Evolutionary conservation across 1,140 invertebrate species (phyloP), one percentile per base, ranked within the genome.

Genomic region (Sycophila sp.): DNA sequence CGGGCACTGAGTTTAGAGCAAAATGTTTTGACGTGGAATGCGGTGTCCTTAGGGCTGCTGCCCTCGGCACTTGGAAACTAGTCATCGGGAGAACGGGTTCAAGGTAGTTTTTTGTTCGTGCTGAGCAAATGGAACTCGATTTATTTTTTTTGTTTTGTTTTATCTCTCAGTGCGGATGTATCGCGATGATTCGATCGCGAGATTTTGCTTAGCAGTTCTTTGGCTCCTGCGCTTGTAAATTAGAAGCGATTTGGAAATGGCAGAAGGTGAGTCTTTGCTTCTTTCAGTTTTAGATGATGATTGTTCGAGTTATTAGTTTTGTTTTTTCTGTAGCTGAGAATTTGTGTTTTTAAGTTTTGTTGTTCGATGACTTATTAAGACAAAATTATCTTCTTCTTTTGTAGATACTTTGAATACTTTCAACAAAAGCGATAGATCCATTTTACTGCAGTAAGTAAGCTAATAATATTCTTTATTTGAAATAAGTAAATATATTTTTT

Each of bases 211-310:
- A 10, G 49, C 3, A 26, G 1, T 53, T n/a, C 26, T 53, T 10
- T 7, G 30, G n/a, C n/a, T n/a, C n/a, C n/a, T n/a, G n/a, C n/a
- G n/a, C n/a, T n/a, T 17, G 30, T 56, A 34, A 30, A 36, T 36
- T 36, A 28, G 49, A 30, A 7, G 15, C 5, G 5, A n/a, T 8
- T 47, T 38, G 45, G 49, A 49, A 26, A 76, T 77, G 73, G 68
- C 42, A 75, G 56, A 75, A 34, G 64, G 71, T 64, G 75, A 69
- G 64, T 63, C 40, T 45, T 49, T 40, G 38, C 24, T 70, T 4
- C 11, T 22, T 11, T 53, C 36, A 19, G 2, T 58, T 34, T 17
- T n/a, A n/a, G n/a, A n/a, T n/a, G n/a, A n/a, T n/a, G n/a, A n/a
- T n/a, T n/a, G n/a, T n/a, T n/a, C n/a, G n/a, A n/a, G n/a, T n/a